phyloP scores from a whole-genome alignment of 2,888 invertebrate genomes.

The Cephus rjabovi region DNA sequence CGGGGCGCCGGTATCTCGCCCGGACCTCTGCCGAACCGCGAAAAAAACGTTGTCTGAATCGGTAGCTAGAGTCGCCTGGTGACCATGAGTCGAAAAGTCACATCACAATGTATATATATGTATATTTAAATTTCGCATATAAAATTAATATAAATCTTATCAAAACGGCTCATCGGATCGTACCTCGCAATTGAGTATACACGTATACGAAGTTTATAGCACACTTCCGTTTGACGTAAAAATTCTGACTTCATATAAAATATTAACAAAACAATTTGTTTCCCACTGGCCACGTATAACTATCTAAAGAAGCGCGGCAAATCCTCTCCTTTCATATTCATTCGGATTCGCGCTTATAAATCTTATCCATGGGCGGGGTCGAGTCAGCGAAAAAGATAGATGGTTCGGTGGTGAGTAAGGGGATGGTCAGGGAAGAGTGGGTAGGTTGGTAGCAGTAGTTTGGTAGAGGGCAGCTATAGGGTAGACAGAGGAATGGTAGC shows the following conservation, averaged over 20 bases:
- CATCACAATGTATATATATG: neutral
- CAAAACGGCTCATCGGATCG: neutral
- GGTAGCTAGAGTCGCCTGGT: too few relatives aligned
- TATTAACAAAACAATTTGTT: neutral
- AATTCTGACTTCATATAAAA: neutral
- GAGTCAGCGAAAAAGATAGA: slow-evolving; percentile 41
- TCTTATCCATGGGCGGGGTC: slow-evolving; percentile 21
- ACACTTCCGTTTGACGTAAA: neutral
- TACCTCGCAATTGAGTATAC: neutral
- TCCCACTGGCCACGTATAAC: neutral
- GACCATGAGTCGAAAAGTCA: too few relatives aligned
- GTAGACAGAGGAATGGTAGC: slow-evolving; percentile 10
- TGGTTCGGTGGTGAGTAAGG: slow-evolving; percentile 19
- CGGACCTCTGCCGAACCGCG: too few relatives aligned
- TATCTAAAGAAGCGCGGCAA: neutral
- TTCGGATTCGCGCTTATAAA: slow-evolving; percentile 25
- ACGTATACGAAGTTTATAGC: neutral
- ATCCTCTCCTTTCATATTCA: slow-evolving; percentile 19
- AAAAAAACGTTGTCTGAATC: too few relatives aligned
- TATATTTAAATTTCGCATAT: neutral
- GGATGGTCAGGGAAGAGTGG: slow-evolving; percentile 7
- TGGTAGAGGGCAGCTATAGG: slow-evolving; percentile 13
- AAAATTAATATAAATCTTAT: neutral
- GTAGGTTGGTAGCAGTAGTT: slow-evolving; percentile 13
- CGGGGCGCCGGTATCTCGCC: too few relatives aligned